Conservation (phyloP, 2,888 invertebrate genomes). For the Melanotus villosus region DNA sequence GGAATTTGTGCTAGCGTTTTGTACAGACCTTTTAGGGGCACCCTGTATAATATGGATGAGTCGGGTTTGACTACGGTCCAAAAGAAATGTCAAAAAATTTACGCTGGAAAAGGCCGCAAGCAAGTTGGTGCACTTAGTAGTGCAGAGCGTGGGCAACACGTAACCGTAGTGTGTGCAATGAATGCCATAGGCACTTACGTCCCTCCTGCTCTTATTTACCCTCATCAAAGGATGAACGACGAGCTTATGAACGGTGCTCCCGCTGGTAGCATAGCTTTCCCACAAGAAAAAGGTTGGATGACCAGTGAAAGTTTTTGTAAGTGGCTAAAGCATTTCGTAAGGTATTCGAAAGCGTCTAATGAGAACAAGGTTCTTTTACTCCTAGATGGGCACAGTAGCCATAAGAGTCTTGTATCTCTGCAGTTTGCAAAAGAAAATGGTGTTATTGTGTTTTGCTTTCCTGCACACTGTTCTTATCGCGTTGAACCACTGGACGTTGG, state of each 20-base stretch:
- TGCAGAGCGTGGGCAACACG: conserved; percentile 60
- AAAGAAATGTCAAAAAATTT: conserved; percentile 57
- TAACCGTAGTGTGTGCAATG: conserved; percentile 60
- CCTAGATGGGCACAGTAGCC: too few relatives aligned
- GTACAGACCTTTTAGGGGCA: too few relatives aligned
- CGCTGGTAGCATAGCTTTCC: conserved; percentile 57
- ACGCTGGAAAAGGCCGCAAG: conserved; percentile 49
- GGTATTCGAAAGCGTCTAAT: conserved; percentile 50
- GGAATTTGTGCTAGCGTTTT: too few relatives aligned
- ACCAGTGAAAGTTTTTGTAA: conserved; percentile 50
- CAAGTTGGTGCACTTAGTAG: conserved; percentile 61
- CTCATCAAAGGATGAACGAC: conserved; percentile 55
- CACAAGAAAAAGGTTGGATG: conserved; percentile 56
- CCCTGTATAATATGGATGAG: too few relatives aligned
- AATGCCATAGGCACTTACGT: conserved; percentile 48
- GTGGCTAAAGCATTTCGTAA: conserved; percentile 55
- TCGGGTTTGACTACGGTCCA: conserved; percentile 65
- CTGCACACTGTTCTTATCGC: too few relatives aligned
- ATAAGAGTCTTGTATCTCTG: too few relatives aligned
- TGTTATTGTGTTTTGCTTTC: too few relatives aligned
- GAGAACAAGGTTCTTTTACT: too few relatives aligned
- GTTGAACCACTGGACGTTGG: too few relatives aligned
- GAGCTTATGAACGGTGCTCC: conserved; percentile 61
- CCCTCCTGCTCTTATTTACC: conserved; percentile 50
- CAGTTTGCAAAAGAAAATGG: too few relatives aligned